A percentile compares a stretch with the other conserved stretches of the same genome.
These are phyloP conservation scores for Seladonia tumulorum DNA, from an alignment of 2,888 invertebrate species.

Conservation along the genomic window DNA sequence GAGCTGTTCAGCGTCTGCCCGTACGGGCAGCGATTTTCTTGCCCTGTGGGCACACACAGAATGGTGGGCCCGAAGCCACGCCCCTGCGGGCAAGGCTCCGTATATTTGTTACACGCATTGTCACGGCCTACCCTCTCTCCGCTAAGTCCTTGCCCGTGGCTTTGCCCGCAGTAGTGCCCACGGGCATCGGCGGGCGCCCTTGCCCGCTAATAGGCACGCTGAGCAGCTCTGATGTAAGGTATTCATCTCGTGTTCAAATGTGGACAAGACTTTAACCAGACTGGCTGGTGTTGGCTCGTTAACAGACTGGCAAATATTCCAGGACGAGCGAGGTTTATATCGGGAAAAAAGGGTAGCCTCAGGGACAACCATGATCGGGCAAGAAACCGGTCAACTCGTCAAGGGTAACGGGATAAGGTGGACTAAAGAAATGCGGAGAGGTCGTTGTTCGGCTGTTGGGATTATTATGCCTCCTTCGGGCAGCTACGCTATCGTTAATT, in stretches of 20 bases:
- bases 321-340: neutral
- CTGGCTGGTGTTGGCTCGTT: neutral
- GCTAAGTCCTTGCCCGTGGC: too few relatives aligned
- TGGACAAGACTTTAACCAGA: neutral
- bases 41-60: too few relatives aligned
- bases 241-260: neutral
- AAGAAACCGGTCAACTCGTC: conserved; percentile 3
- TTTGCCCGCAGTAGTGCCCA: too few relatives aligned
- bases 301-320: neutral
- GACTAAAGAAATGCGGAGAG: neutral
- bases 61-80: too few relatives aligned
- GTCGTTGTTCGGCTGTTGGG: neutral
- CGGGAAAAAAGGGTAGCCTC: neutral
- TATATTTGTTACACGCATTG: too few relatives aligned
- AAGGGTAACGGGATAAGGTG: neutral
- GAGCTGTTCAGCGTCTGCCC: too few relatives aligned
- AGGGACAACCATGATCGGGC: neutral
- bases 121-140: too few relatives aligned
- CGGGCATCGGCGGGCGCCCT: too few relatives aligned
- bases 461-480: neutral
- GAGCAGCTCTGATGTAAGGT: too few relatives aligned
- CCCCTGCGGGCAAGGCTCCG: too few relatives aligned
- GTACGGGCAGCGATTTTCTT: too few relatives aligned
- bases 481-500: neutral
- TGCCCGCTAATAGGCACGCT: too few relatives aligned